Conservation (phyloP, 92 coral and sea anemone species). For the Ricordea florida region DNA sequence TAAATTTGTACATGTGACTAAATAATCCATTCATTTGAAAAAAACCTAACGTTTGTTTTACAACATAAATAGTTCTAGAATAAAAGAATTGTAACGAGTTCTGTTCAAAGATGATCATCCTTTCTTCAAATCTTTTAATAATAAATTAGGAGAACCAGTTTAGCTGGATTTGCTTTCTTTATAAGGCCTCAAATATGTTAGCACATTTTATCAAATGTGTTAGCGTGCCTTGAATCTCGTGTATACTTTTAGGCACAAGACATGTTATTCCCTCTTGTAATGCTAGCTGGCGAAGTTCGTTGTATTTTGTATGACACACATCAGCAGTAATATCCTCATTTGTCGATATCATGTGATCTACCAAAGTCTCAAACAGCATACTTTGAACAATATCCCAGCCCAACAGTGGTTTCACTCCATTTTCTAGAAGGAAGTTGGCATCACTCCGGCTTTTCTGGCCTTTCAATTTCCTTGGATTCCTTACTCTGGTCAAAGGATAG, state of each 20-base stretch:
- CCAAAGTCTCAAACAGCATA: constrained; percentile 42
- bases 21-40: no score
- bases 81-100: no score
- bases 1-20: no score
- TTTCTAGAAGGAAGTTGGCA: constrained; percentile 19
- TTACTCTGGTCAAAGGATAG: constrained; percentile 32
- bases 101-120: no score
- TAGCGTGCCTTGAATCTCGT: constrained; percentile 39
- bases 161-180: constrained; percentile 23
- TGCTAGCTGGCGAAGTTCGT: constrained; percentile 32
- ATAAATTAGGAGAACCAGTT: constrained; percentile 28
- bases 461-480: constrained; percentile 18
- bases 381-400: constrained; percentile 42
- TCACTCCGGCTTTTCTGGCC: constrained; percentile 27
- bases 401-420: constrained; percentile 17
- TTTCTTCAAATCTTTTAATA: no score
- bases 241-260: constrained; percentile 9
- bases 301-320: constrained; percentile 7
- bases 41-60: no score
- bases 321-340: constrained; percentile 9
- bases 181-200: constrained; percentile 24
- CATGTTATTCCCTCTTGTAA: constrained; percentile 21
- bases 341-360: constrained; percentile 38
- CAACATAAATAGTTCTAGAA: no score
- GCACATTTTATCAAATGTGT: constrained; percentile 27